Conservation (phyloP, 2,797 vertebrate species). For the Rhincodon typus region DNA sequence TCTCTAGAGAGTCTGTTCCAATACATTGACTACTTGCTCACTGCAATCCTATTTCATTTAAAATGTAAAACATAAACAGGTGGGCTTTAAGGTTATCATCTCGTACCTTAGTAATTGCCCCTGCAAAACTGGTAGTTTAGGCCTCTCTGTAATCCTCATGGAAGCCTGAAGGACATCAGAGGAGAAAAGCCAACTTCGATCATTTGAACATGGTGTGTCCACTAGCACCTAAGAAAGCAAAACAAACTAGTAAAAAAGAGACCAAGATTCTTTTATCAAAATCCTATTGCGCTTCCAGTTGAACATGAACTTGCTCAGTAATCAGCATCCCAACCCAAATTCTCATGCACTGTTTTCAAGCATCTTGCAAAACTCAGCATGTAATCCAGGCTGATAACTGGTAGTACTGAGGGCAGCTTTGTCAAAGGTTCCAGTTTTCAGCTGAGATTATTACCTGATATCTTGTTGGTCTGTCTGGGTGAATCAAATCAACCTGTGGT, state of each 20-base stretch:
- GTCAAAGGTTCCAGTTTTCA: neutral
- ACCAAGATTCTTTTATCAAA: neutral
- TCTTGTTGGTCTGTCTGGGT: neutral
- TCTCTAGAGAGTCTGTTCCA: neutral
- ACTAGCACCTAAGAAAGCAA: conserved; percentile 70
- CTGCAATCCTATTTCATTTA: neutral
- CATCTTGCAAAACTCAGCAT: neutral
- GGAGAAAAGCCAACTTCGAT: conserved; percentile 87
- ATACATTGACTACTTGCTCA: neutral
- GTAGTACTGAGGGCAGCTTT: neutral
- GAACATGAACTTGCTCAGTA: neutral
- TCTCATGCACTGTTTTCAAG: neutral
- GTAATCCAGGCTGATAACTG: neutral
- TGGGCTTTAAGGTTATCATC: conserved; percentile 29
- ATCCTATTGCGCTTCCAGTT: neutral
- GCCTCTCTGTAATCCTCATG: conserved; percentile 66
- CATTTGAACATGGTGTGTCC: conserved; percentile 91
- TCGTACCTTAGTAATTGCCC: conserved; percentile 74
- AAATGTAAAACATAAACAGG: conserved; percentile 20
- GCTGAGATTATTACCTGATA: neutral
- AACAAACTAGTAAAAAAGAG: neutral
- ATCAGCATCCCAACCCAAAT: neutral
- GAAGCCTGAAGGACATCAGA: conserved; percentile 62
- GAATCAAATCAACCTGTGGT: neutral
- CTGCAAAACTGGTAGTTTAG: conserved; percentile 67